A percentile compares a stretch with the other conserved stretches of the same genome.
Conservation (phyloP, 2,797 vertebrate species). For the Gymnopithys bicolor region DNA sequence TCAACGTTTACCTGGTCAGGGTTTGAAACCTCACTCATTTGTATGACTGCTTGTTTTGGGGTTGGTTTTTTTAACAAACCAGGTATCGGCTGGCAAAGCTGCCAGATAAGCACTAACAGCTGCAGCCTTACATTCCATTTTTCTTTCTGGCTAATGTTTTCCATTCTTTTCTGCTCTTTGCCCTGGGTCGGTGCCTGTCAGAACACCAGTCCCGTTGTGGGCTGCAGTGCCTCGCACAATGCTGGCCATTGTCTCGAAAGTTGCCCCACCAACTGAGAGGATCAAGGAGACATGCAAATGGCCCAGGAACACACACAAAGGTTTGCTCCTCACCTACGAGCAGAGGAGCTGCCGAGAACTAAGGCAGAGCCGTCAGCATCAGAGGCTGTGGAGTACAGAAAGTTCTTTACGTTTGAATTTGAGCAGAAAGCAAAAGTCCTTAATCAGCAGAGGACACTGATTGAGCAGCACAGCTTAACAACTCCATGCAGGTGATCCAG, state of each 20-base stretch:
- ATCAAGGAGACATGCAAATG: slow-evolving; percentile 16
- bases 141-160: neutral
- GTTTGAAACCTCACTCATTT: neutral
- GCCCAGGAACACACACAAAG: slow-evolving; percentile 13
- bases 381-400: neutral
- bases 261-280: slow-evolving; percentile 16
- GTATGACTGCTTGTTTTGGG: neutral
- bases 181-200: slow-evolving; percentile 1
- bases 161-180: neutral
- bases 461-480: neutral
- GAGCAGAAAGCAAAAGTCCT: neutral
- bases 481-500: neutral
- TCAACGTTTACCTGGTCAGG: neutral
- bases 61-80: neutral
- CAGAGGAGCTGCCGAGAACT: neutral
- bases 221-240: neutral
- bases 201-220: neutral
- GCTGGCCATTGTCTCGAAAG: slow-evolving; percentile 17
- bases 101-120: neutral
- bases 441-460: neutral
- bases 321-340: slow-evolving; percentile 33
- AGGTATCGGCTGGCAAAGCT: neutral
- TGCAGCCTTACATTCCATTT: neutral
- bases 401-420: neutral
- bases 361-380: neutral